These are phyloP conservation scores for Myotis yumanensis DNA, from an alignment of 2,113 vertebrate species.

Conservation along the genomic window DNA sequence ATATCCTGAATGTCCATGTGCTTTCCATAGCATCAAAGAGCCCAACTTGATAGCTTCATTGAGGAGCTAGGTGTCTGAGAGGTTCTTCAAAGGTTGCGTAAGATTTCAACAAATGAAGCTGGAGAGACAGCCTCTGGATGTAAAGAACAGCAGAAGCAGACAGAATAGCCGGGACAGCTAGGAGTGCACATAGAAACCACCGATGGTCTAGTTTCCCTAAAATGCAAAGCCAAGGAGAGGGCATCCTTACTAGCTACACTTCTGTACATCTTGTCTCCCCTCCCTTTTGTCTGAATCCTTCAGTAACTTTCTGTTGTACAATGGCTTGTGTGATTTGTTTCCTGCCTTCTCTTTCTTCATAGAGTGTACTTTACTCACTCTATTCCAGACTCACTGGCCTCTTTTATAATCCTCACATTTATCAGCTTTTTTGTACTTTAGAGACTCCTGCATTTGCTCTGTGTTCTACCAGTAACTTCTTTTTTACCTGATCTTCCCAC, in stretches of 20 bases:
- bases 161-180: not conserved
- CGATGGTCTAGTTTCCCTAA: not conserved
- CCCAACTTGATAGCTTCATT: not conserved
- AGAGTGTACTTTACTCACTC: not conserved
- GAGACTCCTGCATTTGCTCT: not conserved
- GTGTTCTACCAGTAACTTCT: not conserved
- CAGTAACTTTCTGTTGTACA: not conserved
- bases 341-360: not conserved
- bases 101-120: not conserved
- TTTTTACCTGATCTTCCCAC: not conserved
- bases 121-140: not conserved
- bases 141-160: not conserved
- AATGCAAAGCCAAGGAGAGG: not conserved
- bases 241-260: not conserved
- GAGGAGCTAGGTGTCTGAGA: not conserved
- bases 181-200: not conserved
- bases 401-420: not conserved
- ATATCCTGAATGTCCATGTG: not conserved
- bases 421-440: not conserved
- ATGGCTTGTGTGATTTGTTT: not conserved
- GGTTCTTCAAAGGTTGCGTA: not conserved
- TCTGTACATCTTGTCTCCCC: not conserved
- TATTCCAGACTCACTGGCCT: not conserved
- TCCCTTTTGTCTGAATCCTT: not conserved
- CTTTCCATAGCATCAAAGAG: not conserved